Evolutionary conservation across 2,888 invertebrate genomes (phyloP), one percentile per base, ranked within the genome.

Genomic region (Agrilus cyanescens): DNA sequence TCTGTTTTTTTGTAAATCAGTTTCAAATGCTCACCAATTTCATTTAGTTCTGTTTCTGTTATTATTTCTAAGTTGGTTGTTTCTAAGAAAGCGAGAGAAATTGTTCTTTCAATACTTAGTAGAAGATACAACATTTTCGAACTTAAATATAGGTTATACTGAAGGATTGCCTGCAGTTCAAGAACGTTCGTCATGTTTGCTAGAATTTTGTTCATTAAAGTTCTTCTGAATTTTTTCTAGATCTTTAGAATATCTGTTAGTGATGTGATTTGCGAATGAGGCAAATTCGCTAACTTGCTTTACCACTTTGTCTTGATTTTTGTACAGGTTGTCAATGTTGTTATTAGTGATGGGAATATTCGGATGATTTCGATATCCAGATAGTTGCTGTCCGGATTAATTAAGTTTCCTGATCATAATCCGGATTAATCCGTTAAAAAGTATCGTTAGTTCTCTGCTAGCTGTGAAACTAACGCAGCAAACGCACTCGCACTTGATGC

Each of bases 191-290:
- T 38, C 18, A 45, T 20, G 4, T 40, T 35, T 12, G 39, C 40
- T 16, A 45, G n/a, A 2, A 37, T 20, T 12, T 12, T 31, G 12
- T 35, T n/a, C 12, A 41, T 43, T 2, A 15, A 29, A 32, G 44
- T 47, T 2, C 40, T 16, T 7, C 40, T 37, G 25, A 30, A 1
- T 46, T 37, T 2, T 34, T 37, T 43, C 32, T 5, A 45, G 29
- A 34, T 48, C 46, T 20, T 40, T 34, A 1, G 32, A 25, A 31
- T 46, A 48, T 16, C 48, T 25, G 10, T 42, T 31, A 2, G 47
- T 47, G 15, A 50, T 47, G 14, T 50, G 47, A 36, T 45, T 45
- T 4, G 47, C n/a, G n/a, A n/a, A n/a, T n/a, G n/a, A n/a, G n/a
- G n/a, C n/a, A n/a, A n/a, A n/a, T n/a, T n/a, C n/a, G n/a, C n/a